Conservation (phyloP, 1,140 invertebrate genomes). For the Listronotus oregonensis region DNA sequence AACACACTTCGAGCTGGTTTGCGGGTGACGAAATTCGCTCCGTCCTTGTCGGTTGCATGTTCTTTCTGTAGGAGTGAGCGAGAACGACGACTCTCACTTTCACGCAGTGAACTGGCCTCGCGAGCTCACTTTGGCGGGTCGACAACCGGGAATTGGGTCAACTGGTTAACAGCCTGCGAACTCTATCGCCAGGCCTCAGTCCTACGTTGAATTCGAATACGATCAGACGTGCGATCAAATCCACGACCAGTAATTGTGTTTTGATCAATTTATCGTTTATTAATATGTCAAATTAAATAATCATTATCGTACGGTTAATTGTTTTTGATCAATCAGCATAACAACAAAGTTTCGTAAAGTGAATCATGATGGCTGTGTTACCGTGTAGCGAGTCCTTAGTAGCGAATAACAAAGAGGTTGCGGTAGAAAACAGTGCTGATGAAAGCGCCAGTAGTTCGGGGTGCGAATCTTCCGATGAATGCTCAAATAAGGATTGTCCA, state of each 20-base stretch:
- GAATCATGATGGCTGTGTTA: conserved; percentile 54
- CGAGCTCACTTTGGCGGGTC: conserved; percentile 58
- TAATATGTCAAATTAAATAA: neutral
- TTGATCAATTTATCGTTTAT: conserved; percentile 1
- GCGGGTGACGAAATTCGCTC: conserved; percentile 44
- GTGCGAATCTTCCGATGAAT: conserved; percentile 63
- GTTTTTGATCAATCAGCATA: neutral
- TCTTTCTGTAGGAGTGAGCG: conserved; percentile 34
- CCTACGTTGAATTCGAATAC: conserved; percentile 48
- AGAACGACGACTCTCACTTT: conserved; percentile 64
- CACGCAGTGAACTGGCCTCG: conserved; percentile 59
- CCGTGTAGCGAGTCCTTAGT: conserved; percentile 49
- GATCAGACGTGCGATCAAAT: conserved; percentile 45
- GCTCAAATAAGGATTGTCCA: conserved; percentile 60
- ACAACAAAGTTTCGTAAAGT: conserved; percentile 13
- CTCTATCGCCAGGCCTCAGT: conserved; percentile 57
- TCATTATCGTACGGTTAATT: neutral
- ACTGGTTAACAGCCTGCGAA: conserved; percentile 60
- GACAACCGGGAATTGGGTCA: conserved; percentile 71
- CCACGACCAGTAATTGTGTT: conserved; percentile 6
- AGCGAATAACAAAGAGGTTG: conserved; percentile 3
- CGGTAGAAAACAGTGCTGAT: conserved; percentile 17
- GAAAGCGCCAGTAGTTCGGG: conserved; percentile 56
- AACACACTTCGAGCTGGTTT: conserved; percentile 13
- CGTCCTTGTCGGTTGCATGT: conserved; percentile 33